Conservation (phyloP, 2,113 vertebrate species). For the Pleuronectes platessa region DNA sequence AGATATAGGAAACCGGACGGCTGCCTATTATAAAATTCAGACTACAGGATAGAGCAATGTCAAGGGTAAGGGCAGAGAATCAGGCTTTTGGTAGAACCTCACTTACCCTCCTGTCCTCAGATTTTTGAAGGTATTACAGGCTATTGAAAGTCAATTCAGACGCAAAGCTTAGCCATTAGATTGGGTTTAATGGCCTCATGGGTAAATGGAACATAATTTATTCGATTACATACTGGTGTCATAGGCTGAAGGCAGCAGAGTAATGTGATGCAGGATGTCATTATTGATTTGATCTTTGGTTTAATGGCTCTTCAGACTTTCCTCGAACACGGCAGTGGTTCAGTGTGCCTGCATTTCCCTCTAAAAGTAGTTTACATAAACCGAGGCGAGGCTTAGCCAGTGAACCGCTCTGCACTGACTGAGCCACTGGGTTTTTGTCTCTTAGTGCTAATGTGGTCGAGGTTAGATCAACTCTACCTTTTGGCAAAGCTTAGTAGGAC, state of each 20-base stretch:
- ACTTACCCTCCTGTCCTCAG: constrained; percentile 37
- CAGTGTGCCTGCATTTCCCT: constrained; percentile 6
- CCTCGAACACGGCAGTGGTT: constrained; percentile 21
- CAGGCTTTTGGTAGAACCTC: constrained; percentile 25
- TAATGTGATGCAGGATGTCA: constrained; percentile 55
- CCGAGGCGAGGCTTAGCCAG: background rate
- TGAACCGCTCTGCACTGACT: background rate
- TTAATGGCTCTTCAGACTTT: constrained; percentile 50
- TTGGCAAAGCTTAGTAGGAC: too few species aligned
- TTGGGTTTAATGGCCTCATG: constrained; percentile 66
- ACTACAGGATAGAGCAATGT: constrained; percentile 32
- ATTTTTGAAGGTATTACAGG: constrained; percentile 41
- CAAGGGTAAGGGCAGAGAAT: constrained; percentile 48
- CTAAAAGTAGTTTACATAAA: background rate
- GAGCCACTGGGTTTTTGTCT: background rate
- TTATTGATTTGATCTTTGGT: constrained; percentile 56
- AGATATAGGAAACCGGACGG: constrained; percentile 23
- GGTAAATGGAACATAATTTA: constrained; percentile 65
- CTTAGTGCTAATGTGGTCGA: background rate
- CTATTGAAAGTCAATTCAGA: constrained; percentile 55
- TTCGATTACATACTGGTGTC: constrained; percentile 66
- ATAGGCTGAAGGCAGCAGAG: constrained; percentile 47
- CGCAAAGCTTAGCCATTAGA: constrained; percentile 63
- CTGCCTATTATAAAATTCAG: constrained; percentile 48
- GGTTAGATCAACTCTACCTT: background rate